Percentiles rank a stretch among this genome's conserved stretches.
phyloP scores from a whole-genome alignment of 2,113 vertebrate species.

The Plecturocebus donacophilus region DNA sequence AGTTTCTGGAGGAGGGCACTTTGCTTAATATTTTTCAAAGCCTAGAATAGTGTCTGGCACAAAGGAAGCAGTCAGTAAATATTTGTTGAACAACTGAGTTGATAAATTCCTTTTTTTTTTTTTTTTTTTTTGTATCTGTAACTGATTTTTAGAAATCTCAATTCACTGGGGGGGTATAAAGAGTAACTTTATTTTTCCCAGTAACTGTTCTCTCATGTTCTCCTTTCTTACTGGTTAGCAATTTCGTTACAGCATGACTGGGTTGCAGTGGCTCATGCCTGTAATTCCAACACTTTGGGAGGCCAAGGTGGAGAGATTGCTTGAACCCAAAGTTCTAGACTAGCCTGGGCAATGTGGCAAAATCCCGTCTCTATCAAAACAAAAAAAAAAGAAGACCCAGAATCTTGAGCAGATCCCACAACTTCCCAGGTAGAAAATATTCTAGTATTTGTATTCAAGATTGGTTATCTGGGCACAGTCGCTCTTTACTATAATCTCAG shows the following conservation, averaged over 20 bases:
- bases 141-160: not conserved
- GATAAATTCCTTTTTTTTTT: slow-evolving; percentile 14
- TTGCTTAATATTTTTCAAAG: not conserved
- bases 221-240: slow-evolving; percentile 17
- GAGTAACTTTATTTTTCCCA: not conserved
- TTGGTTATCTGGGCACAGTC: too few relatives aligned
- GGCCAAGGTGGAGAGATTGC: too few relatives aligned
- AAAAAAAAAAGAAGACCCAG: not conserved
- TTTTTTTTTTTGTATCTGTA: not conserved
- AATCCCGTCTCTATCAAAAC: too few relatives aligned
- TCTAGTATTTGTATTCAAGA: not conserved
- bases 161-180: not conserved
- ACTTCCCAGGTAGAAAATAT: not conserved
- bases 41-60: not conserved
- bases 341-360: too few relatives aligned
- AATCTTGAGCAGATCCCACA: not conserved
- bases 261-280: too few relatives aligned
- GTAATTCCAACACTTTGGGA: too few relatives aligned
- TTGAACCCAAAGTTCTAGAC: too few relatives aligned
- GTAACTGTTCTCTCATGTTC: not conserved
- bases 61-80: not conserved
- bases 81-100: not conserved
- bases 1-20: not conserved
- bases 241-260: not conserved
- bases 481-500: too few relatives aligned